These are phyloP conservation scores for Castor canadensis DNA, from an alignment of 2,113 vertebrate species.

Conservation along the genomic window DNA sequence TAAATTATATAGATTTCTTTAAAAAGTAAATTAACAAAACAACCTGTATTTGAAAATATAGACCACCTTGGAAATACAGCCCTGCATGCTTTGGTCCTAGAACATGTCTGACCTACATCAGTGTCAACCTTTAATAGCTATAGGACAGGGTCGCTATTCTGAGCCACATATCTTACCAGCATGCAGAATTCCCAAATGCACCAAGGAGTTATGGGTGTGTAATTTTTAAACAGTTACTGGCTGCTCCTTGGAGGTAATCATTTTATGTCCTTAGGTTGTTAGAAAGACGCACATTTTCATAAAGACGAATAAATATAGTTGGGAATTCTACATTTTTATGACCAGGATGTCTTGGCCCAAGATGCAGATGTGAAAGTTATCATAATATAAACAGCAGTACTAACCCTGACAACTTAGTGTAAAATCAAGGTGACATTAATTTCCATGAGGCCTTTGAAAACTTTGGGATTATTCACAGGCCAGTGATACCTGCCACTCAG, in stretches of 20 bases:
- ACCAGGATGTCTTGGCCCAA: constrained; percentile 49
- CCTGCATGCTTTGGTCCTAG: constrained; percentile 8
- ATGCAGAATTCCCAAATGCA: constrained; percentile 67
- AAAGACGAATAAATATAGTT: constrained; percentile 54
- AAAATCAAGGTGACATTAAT: constrained; percentile 43
- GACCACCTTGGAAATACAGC: constrained; percentile 35
- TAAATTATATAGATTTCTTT: neutral
- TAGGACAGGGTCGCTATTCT: too few relatives aligned
- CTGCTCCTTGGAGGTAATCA: constrained; percentile 75
- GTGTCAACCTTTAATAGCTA: constrained; percentile 56
- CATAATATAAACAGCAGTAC: neutral
- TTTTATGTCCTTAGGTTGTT: constrained; percentile 74
- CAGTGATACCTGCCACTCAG: constrained; percentile 54
- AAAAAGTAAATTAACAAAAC: neutral
- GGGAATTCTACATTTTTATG: constrained; percentile 59
- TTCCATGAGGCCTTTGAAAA: constrained; percentile 65
- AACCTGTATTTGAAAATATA: too few relatives aligned
- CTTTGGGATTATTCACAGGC: constrained; percentile 32
- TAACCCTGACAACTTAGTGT: neutral
- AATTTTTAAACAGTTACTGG: constrained; percentile 71
- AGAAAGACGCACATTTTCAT: constrained; percentile 75
- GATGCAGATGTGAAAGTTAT: neutral
- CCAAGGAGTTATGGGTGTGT: constrained; percentile 70
- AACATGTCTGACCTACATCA: neutral
- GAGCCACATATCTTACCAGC: constrained; percentile 51